Base-by-base conservation (phyloP, 2,888 invertebrate genomes). In the Clepsis dumicolana region DNA sequence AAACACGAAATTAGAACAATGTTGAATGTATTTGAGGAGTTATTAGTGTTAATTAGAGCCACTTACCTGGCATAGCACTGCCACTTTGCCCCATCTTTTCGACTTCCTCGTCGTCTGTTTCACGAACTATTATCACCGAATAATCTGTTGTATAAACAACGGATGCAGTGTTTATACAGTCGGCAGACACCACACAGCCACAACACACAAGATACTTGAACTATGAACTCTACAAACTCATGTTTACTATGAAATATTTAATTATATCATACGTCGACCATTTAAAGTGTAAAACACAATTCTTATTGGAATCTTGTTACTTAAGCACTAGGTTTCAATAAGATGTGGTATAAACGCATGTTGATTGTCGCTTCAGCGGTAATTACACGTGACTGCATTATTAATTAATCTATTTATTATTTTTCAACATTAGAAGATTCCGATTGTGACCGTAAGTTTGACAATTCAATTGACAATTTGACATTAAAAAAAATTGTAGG, bases 61-160 rank as follows among this genome's bases (percentile, higher is more conserved):
- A 88, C 91, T 91, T 86, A 91, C 92, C 90, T 62, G 90, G 91
- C 74, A 91, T 90, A 0, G 92, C 86, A 62, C 91, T 91, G 71
- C 91, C 91, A 35, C 87, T 87, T 68, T 91, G 92, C 75, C 92
- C 92, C 92, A 92, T 92, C 76, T 83, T 81, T 54, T 64, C 56
- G 71, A 74, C 70, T 71, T 71, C 73, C 69, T 64, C 62, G 66
- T 67, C 64, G 61, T 71, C 69, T 72, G 70, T 72, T 71, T 72
- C 70, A 71, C 24, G 54, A 71, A 48, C 38, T 44, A 74, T 76
- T 75, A 77, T 72, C 74, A 76, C 71, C 71, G 71, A 74, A 76
- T 65, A 75, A 73, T 71, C 56, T 74, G 70, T 73, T 77, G 75
- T 76, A 77, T 77, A 77, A 72, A 77, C 76, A 80, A 73, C 75